Base-by-base conservation (phyloP, 2,797 vertebrate species). In the Sebastes minor region DNA sequence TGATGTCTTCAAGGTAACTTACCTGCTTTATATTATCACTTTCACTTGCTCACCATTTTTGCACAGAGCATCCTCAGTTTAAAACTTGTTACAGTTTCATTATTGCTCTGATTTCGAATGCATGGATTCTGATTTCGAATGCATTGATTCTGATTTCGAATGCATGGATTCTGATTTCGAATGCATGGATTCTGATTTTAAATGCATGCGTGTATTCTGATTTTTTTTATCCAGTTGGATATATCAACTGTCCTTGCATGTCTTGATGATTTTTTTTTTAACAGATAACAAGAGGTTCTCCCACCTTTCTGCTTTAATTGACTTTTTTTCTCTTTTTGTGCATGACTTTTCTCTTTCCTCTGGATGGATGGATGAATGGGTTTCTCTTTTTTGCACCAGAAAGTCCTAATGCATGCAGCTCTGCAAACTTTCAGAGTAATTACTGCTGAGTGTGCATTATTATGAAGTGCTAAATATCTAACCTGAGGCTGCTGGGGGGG, bases 1-100 rank as follows among this genome's bases (percentile, higher is more conserved):
- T 97, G 97, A 99, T 97, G 97, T 97, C 97, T 97, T 98, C 95
- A 99, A 99, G 98, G 98, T 99, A 99, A 99, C 93, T 94, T 97
- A 96, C 93, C 95, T 96, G 95, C 82, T 96, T 96, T 97, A 70
- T n/a, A 93, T 95, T 95, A 90, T 92, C 89, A 96, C 91, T 71
- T 92, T 86, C 85, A 88, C 74, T 88, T 83, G 88, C 78, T 84
- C 77, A 52, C 22, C 78, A 65, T 83, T 91, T 85, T 91, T 85
- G 81, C 74, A 71, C 74, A 67, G 68, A 90, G 88, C 89, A 92
- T 90, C 85, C 85, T 86, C 68, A 42, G 27, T 78, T 78, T 76
- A 27, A 55, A 55, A 65, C n/a, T 81, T 42, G 18, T 55, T 82
- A 67, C 57, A 72, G 7, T 49, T 32, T 60, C 38, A 61, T 1